Evolutionary conservation across 2,888 invertebrate species (phyloP), one percentile per base, ranked within the genome.

Genomic region (Cosmia pyralina): DNA sequence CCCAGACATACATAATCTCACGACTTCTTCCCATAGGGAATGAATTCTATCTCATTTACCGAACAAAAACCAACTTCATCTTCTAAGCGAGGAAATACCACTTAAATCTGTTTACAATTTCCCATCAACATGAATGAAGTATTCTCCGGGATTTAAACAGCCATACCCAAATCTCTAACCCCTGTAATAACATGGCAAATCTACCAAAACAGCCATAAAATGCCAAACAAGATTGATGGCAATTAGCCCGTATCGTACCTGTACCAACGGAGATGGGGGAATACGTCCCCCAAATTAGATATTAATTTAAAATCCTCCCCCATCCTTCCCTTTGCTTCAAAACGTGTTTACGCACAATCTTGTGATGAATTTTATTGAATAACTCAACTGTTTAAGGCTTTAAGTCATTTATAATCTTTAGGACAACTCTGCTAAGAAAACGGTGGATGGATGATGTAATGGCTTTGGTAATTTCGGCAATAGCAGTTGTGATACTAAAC

Each of bases 261-360:
- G 72, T 81, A 83, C 85, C 85, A 83, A 82, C 83, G 75, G 79
- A 82, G 83, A 88, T 82, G 86, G 87, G 92, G 92, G 90, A 85
- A 89, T 89, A 90, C 91, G 89, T 92, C 93, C 94, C 90, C 90
- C 85, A 93, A 95, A 95, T 95, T 94, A 93, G 92, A 93, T 94
- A 95, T 94, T 94, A 95, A 95, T 95, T 95, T 93, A 90, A 91
- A 91, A 91, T 88, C 90, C 90, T 80, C 90, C 80, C 79, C 66
- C 78, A 17, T 38, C 69, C 11, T 55, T 55, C 90, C 90, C 88
- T 87, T 77, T 84, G 82, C 72, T 71, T 80, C 82, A 78, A 85
- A 88, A 88, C 88, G 87, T 89, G 89, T 89, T 92, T 90, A 88
- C 86, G 87, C 83, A 86, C 77, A 89, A 90, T 88, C 88, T 87